Conservation (phyloP, 1,140 invertebrate genomes). For the Meteorus sp. region DNA sequence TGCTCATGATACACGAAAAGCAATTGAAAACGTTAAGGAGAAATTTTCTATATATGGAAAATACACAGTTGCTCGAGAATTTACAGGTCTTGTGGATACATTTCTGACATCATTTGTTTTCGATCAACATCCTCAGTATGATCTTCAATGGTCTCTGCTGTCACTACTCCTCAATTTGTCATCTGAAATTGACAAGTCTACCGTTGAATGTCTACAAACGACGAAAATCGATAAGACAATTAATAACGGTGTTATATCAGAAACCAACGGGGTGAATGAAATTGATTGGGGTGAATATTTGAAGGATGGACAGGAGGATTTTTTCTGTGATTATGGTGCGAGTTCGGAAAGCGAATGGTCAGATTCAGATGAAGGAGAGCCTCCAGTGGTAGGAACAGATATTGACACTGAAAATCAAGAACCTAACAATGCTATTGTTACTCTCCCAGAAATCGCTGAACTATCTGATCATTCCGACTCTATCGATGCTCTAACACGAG, state of each 20-base stretch:
- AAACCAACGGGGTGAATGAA: slow-evolving; percentile 44
- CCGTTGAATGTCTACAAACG: slow-evolving; percentile 33
- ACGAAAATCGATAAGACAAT: slow-evolving; percentile 31
- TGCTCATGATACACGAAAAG: slow-evolving; percentile 48
- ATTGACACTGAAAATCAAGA: background rate
- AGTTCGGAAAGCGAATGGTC: slow-evolving; percentile 40
- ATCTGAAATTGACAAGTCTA: slow-evolving; percentile 45
- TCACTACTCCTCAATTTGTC: slow-evolving; percentile 50
- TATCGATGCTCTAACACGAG: slow-evolving; percentile 31
- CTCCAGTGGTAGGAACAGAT: slow-evolving; percentile 11
- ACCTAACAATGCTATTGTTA: background rate
- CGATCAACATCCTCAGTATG: slow-evolving; percentile 54
- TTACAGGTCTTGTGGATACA: slow-evolving; percentile 44
- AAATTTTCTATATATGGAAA: slow-evolving; percentile 58
- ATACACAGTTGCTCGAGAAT: slow-evolving; percentile 50
- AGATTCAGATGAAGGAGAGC: slow-evolving; percentile 38
- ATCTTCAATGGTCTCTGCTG: slow-evolving; percentile 54
- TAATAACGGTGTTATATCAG: slow-evolving; percentile 13
- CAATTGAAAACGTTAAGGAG: slow-evolving; percentile 45
- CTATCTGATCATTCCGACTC: background rate
- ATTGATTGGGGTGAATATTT: slow-evolving; percentile 55
- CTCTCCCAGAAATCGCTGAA: no score
- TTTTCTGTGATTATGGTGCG: slow-evolving; percentile 47
- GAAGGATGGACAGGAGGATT: slow-evolving; percentile 51
- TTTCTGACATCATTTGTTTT: slow-evolving; percentile 53